Evolutionary conservation across 2,888 invertebrate species (phyloP).

Genomic region (Norana najaformis): DNA sequence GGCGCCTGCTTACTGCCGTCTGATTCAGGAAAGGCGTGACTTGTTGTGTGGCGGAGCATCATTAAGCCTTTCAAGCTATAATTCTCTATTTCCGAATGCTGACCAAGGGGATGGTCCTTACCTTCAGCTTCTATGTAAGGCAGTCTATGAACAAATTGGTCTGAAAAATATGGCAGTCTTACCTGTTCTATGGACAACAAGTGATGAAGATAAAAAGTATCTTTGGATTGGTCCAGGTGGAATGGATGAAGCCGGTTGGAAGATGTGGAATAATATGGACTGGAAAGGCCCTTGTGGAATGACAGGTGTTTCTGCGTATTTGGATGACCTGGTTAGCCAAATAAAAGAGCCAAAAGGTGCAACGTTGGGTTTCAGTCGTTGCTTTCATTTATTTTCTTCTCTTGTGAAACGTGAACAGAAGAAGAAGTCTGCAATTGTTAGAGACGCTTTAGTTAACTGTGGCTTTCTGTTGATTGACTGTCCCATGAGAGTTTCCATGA

Average conservation of each 20-base stretch:
- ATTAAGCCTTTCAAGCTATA: not conserved
- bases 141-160: conserved; percentile 32
- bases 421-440: conserved; percentile 36
- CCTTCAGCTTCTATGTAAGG: not conserved
- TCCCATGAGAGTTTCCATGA: conserved; percentile 34
- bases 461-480: conserved; percentile 43
- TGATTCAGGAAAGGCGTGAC: conserved; percentile 21
- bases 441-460: conserved; percentile 40
- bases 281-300: conserved; percentile 42
- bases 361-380: conserved; percentile 27
- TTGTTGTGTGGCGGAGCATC: not conserved
- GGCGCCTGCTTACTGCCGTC: conserved; percentile 47
- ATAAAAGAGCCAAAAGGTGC: not conserved
- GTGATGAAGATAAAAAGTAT: not conserved
- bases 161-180: conserved; percentile 30
- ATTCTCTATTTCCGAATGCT: conserved; percentile 9
- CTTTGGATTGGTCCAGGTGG: conserved; percentile 14
- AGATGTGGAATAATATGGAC: conserved; percentile 28
- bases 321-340: conserved; percentile 29
- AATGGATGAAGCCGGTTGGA: conserved; percentile 24
- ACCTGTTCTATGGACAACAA: not conserved
- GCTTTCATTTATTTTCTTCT: conserved; percentile 24
- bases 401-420: conserved; percentile 29
- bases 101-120: not conserved
- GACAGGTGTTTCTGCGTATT: conserved; percentile 40